Conservation (phyloP, 1,140 invertebrate genomes). For the Ephestia elutella region DNA sequence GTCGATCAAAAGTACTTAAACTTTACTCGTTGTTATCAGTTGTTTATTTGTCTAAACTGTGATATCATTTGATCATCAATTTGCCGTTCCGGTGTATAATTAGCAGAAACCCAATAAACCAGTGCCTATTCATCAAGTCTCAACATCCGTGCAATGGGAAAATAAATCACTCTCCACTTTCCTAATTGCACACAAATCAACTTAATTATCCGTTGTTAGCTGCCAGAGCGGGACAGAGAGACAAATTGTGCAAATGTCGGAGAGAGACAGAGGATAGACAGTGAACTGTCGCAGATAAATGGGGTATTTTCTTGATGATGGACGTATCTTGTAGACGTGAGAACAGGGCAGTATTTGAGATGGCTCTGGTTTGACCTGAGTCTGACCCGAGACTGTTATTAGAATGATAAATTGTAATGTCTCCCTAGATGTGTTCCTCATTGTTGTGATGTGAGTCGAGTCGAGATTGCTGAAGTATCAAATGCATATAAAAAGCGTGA, state of each 20-base stretch:
- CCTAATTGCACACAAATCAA: constrained; percentile 1
- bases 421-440: too few species aligned
- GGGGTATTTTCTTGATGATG: neutral
- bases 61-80: too few species aligned
- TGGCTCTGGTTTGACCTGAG: neutral
- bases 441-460: too few species aligned
- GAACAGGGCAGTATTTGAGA: neutral
- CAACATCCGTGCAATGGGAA: neutral
- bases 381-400: neutral
- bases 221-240: neutral
- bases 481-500: too few species aligned
- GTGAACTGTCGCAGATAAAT: neutral
- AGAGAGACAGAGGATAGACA: neutral
- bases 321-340: neutral
- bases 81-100: too few species aligned
- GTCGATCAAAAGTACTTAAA: too few species aligned
- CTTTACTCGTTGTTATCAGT: too few species aligned
- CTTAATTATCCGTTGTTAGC: neutral
- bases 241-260: neutral
- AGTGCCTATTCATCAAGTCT: neutral
- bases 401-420: neutral
- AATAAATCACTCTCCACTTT: neutral
- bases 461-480: too few species aligned
- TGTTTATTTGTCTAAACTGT: too few species aligned
- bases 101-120: neutral